Conservation (phyloP, 2,113 vertebrate species). For the Pyxicephalus adspersus region DNA sequence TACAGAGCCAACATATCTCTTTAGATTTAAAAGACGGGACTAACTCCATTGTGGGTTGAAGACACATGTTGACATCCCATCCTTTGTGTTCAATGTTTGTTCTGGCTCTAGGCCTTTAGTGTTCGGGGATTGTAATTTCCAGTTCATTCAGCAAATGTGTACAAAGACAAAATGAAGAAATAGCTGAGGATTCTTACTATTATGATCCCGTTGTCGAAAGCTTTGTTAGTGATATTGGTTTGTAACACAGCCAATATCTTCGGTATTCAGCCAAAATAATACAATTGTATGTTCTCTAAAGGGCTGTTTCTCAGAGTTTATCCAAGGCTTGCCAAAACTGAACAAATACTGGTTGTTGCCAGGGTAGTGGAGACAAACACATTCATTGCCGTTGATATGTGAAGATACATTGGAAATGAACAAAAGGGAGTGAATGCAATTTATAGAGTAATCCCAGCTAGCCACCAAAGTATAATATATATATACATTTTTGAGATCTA, state of each 20-base stretch:
- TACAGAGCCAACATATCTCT: not conserved
- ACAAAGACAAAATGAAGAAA: constrained; percentile 1
- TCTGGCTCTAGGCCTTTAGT: not conserved
- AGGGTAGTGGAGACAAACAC: constrained; percentile 29
- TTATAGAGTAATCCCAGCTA: not conserved
- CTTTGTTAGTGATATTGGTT: constrained; percentile 39
- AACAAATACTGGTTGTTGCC: constrained; percentile 48
- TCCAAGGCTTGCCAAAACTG: constrained; percentile 41
- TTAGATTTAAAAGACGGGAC: not conserved
- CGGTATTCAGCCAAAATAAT: constrained; percentile 33
- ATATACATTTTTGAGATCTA: no score
- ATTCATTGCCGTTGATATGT: not conserved
- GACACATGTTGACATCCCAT: not conserved
- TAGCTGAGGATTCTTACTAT: constrained; percentile 1
- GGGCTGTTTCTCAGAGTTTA: constrained; percentile 21
- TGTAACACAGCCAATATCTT: constrained; percentile 31
- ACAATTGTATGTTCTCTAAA: constrained; percentile 40
- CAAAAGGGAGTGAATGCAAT: not conserved
- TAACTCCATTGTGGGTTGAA: not conserved
- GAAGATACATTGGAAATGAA: not conserved
- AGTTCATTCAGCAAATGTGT: not conserved
- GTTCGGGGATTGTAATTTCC: not conserved
- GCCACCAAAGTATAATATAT: no score
- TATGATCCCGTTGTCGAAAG: constrained; percentile 30
- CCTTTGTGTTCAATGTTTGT: not conserved